Evolutionary conservation across 1,140 invertebrate genomes (phyloP), one percentile per base, ranked within the genome.

Genomic region (Drosophila sturtevanti): DNA sequence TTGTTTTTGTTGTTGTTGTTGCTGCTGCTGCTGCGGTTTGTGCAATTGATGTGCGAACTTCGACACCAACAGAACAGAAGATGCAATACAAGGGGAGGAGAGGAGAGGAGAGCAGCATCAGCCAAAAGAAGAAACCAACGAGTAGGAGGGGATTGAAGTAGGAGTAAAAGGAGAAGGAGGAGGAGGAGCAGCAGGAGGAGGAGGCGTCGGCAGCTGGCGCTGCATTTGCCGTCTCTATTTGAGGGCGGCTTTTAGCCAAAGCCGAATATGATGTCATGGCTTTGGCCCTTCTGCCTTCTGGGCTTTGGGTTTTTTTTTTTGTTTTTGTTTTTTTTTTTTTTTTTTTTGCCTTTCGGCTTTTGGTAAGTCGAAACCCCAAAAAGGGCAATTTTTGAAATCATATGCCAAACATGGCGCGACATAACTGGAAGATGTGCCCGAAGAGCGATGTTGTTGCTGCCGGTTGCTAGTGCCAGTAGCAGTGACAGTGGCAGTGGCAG

Each of bases 221-320:
- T 48, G 55, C 76, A 72, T 79, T 89, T 87, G 76, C 82, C 63
- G 84, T 87, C 82, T 87, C 82, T 87, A 87, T 87, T 87, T 87
- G 41, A 72, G 79, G 82, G 77, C 87, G 87, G 87, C 89, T 90
- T 90, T 90, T 90, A 90, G 80, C 82, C 41, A 48, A 48, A 66
- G 77, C 82, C 89, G 90, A 90, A 90, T 90, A 90, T 90, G 87
- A 90, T 90, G 87, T 90, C 82, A 90, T 89, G 89, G 82, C 67
- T 68, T 75, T 64, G 66, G 74, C 70, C 75, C 59, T 61, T 44
- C 59, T 48, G 34, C 51, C 61, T 22, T 21, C 16, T 62, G 56
- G 52, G 63, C 48, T 31, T 60, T 62, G 31, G 31, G 14, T 31
- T 27, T 18, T 16, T 11, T 27, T 10, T 11, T 21, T 18, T 38